Percentiles rank a stretch among this genome's conserved stretches.
These are phyloP conservation scores for Podarcis raffonei DNA, from an alignment of 2,113 vertebrate genomes.

Conservation along the genomic window DNA sequence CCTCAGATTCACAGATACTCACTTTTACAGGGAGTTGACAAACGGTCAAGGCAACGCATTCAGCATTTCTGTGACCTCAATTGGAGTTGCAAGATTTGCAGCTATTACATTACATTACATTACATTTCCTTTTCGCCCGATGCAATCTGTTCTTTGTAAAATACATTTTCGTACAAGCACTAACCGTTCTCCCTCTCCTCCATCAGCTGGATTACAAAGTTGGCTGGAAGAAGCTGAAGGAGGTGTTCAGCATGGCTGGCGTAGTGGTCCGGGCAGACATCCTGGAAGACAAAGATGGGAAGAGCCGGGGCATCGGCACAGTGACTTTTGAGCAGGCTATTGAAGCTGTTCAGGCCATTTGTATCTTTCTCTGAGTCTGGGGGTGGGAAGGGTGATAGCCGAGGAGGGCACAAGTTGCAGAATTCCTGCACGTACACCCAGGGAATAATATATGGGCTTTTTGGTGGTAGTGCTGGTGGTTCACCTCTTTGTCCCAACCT, in stretches of 20 bases:
- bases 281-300: slow-evolving; percentile 96
- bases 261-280: slow-evolving; percentile 91
- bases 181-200: background rate
- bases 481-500: too few species aligned
- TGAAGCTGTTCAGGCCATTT: slow-evolving; percentile 87
- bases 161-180: too few species aligned
- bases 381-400: background rate
- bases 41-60: too few species aligned
- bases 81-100: too few species aligned
- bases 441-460: too few species aligned
- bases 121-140: too few species aligned
- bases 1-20: background rate
- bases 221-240: slow-evolving; percentile 98
- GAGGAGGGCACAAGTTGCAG: background rate
- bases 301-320: slow-evolving; percentile 95
- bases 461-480: too few species aligned
- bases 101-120: too few species aligned
- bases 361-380: background rate
- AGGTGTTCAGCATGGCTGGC: slow-evolving; percentile 96
- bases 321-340: slow-evolving; percentile 96
- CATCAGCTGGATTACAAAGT: slow-evolving; percentile 96
- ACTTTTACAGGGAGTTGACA: too few species aligned
- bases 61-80: too few species aligned
- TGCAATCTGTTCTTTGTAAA: too few species aligned
- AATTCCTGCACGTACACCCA: background rate